Evolutionary conservation across 92 coral and sea anemone genomes (phyloP), one percentile per base, ranked within the genome.

Genomic region (Zoanthus sansibaricus): DNA sequence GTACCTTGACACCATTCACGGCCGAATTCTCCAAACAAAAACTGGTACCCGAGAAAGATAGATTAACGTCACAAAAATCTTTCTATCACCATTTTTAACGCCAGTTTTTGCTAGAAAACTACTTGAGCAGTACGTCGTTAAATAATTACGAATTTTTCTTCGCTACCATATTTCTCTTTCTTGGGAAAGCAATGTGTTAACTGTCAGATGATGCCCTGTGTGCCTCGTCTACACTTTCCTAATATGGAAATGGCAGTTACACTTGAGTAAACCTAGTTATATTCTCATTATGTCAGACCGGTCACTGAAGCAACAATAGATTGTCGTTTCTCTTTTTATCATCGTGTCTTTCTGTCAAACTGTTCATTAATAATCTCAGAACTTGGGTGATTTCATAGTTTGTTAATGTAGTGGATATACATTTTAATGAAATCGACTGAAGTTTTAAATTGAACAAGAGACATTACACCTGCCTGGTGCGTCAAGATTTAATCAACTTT

Each of bases 161-260:
- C 61, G 62, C 85, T 75, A 80, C 66, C 46, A 80, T 80, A 79
- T 80, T 80, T 80, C 31, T 72, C 66, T 70, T 80, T 74, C 75
- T 79, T 49, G 45, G 51, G 61, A 18, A 68, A 64, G 58, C 85
- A 18, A 80, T 79, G 85, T 74, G 66, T 46, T 20, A 64, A 80
- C 73, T 80, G 66, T 74, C 75, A 80, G 75, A 80, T 80, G 49
- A 64, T 71, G 42, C 46, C 42, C 45, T n/a, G 15, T 21, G 46
- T 80, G 61, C 75, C 66, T 80, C 46, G 85, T 64, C 75, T 64
- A 68, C 20, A 64, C 37, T 66, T 80, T 80, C 85, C 85, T 45
- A 45, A 80, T 66, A 80, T 46, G 74, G 85, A 45, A 45, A 21
- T 46, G 42, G 5, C n/a, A 30, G 48, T 46, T 47, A 80, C 75